Evolutionary conservation across 1,140 invertebrate species (phyloP), one percentile per base, ranked within the genome.

Genomic region (Lysiphlebus fabarum): DNA sequence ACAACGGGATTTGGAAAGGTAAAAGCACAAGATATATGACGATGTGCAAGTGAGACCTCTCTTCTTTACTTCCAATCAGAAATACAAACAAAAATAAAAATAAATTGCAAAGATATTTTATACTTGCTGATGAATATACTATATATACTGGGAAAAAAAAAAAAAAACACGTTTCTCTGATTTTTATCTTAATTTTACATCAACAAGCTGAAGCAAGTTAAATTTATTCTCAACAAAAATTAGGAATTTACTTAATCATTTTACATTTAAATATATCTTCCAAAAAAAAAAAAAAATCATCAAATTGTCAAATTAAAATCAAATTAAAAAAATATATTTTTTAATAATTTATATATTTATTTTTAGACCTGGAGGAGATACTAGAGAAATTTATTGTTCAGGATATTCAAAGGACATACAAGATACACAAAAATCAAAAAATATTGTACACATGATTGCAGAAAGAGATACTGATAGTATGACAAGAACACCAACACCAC

Each of bases 401-500:
- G 71, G 62, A 62, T 82, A 74, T 66, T 66, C 65, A 59, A 81
- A 78, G 67, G 81, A 72, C 43, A 67, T 70, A 62, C 66, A 65
- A 53, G 80, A 72, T 62, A 69, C 63, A 67, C 74, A 70, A 33
- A 74, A 73, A 64, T 72, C 61, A 12, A 76, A 79, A 67, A 81
- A 79, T 60, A 76, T 78, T 40, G 79, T 84, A 6, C 81, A 79
- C 53, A 84, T 84, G 76, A 82, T 84, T 12, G 80, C 82, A 0
- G 85, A 85, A 61, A 81, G 84, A 62, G 82, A 83, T 62, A 83
- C 78, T n/a, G 80, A 81, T 53, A 83, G 77, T 65, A 71, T 80
- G 47, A 70, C 69, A 7, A 70, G 72, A 12, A 79, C 74, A 36
- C 74, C 77, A 33, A 78, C 68, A 44, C 77, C 65, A 75, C 69